A percentile compares a stretch with the other conserved stretches of the same genome.
Evolutionary conservation across 1,140 invertebrate genomes (phyloP).

Genomic region (Gryon sp.): DNA sequence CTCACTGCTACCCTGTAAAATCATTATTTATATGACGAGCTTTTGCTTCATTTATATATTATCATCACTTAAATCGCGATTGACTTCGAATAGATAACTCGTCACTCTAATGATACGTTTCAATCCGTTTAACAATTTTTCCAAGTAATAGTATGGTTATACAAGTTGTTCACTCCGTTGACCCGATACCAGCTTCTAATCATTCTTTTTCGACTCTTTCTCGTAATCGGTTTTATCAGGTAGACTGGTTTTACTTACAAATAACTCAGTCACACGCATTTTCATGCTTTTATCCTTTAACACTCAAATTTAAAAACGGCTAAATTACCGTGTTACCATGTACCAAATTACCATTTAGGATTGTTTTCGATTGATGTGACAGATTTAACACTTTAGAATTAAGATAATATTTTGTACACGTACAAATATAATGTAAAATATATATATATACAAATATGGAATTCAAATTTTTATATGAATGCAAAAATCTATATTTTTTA

Average conservation of each 20-base stretch:
- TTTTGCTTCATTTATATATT: constrained; percentile 16
- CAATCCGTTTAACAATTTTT: constrained; percentile 7
- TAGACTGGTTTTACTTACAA: constrained; percentile 27
- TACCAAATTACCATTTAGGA: neutral
- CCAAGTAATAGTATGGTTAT: constrained; percentile 2
- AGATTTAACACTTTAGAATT: too few relatives aligned
- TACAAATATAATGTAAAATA: too few relatives aligned
- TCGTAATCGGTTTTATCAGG: constrained; percentile 34
- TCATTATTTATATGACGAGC: constrained; percentile 45
- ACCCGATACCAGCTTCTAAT: constrained; percentile 14
- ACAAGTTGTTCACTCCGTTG: neutral
- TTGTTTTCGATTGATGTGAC: too few relatives aligned
- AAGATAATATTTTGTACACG: too few relatives aligned
- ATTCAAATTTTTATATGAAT: too few relatives aligned
- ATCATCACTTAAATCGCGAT: constrained; percentile 1
- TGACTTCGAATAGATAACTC: neutral
- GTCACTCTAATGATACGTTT: constrained; percentile 3
- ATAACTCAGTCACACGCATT: constrained; percentile 13
- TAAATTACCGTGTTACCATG: neutral
- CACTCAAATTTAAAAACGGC: neutral
- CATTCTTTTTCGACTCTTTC: constrained; percentile 10
- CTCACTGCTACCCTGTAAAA: constrained; percentile 35
- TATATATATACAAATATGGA: too few relatives aligned
- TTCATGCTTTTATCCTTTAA: constrained; percentile 16
- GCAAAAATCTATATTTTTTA: too few relatives aligned